phyloP scores from a whole-genome alignment of 2,113 vertebrate species.

The Cyanistes caeruleus region DNA sequence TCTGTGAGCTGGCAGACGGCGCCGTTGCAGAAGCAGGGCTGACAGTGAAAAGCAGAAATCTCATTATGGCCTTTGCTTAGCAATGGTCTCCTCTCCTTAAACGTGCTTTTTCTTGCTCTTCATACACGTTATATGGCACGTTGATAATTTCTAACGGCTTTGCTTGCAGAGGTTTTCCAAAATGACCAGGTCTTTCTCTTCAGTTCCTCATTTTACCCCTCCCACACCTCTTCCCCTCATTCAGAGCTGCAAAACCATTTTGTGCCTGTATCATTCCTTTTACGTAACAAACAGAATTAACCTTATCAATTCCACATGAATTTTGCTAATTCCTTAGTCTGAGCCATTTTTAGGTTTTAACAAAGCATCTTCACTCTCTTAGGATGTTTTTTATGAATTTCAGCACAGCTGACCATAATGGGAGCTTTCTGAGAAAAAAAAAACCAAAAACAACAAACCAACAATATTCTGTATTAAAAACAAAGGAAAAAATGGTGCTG shows the following conservation, averaged over 20 bases:
- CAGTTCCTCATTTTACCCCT: not conserved
- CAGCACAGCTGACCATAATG: not conserved
- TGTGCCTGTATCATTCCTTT: not conserved
- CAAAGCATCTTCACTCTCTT: not conserved
- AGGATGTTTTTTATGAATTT: not conserved
- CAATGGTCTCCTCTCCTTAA: not conserved
- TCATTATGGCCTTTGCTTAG: not conserved
- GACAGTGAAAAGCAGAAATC: not conserved
- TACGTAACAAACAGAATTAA: not conserved
- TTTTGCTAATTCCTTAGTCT: not conserved
- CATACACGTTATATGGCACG: not conserved
- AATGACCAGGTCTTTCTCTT: not conserved
- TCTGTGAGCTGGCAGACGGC: slow-evolving; percentile 15
- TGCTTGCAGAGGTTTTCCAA: not conserved
- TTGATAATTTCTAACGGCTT: not conserved
- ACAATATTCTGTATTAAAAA: not conserved
- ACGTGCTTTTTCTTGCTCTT: not conserved
- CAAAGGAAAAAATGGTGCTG: not conserved
- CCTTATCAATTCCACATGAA: not conserved
- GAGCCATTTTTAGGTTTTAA: not conserved
- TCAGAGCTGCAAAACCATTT: not conserved
- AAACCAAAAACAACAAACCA: not conserved
- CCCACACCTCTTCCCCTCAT: not conserved
- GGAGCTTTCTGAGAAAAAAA: not conserved
- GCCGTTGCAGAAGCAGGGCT: not conserved